These are phyloP conservation scores for Lophius americanus DNA, from an alignment of 2,797 vertebrate species.

Conservation along the genomic window DNA sequence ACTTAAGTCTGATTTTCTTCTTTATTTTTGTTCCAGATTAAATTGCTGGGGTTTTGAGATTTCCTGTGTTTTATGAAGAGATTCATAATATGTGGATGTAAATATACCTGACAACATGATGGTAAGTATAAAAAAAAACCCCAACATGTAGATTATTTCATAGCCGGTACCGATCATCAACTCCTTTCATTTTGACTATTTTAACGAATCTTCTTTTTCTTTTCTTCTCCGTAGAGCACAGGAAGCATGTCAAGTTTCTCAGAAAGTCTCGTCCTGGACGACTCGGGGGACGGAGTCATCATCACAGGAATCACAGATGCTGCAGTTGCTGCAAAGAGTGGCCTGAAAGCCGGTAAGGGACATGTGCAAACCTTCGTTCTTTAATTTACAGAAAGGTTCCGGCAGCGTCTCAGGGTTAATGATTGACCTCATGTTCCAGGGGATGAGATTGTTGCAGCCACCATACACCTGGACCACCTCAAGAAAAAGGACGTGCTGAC, in stretches of 20 bases:
- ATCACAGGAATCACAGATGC: conserved; percentile 58
- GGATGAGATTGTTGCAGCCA: conserved; percentile 80
- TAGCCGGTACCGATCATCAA: too few species aligned
- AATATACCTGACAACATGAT: conserved; percentile 60
- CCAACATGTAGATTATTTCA: neutral
- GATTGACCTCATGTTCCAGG: conserved; percentile 66
- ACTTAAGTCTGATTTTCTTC: conserved; percentile 9
- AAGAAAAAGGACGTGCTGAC: conserved; percentile 69
- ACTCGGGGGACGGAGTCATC: conserved; percentile 51
- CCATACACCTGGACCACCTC: conserved; percentile 80
- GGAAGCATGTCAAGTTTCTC: conserved; percentile 53
- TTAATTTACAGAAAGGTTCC: neutral
- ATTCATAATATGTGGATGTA: conserved; percentile 69
- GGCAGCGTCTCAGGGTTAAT: conserved; percentile 70
- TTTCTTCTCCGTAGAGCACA: conserved; percentile 44
- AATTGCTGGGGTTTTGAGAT: conserved; percentile 5
- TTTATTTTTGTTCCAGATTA: conserved; percentile 35
- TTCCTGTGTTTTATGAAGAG: conserved; percentile 24
- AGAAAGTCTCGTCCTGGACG: conserved; percentile 61
- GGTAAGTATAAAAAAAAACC: conserved; percentile 65
- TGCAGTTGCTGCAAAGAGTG: conserved; percentile 43
- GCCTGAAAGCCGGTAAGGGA: conserved; percentile 61
- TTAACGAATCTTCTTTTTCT: too few species aligned
- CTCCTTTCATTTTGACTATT: too few species aligned
- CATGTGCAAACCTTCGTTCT: neutral